A percentile compares a stretch with the other conserved stretches of the same genome.
Conservation (phyloP, 1,140 invertebrate species). For the Drosophila ambigua region DNA sequence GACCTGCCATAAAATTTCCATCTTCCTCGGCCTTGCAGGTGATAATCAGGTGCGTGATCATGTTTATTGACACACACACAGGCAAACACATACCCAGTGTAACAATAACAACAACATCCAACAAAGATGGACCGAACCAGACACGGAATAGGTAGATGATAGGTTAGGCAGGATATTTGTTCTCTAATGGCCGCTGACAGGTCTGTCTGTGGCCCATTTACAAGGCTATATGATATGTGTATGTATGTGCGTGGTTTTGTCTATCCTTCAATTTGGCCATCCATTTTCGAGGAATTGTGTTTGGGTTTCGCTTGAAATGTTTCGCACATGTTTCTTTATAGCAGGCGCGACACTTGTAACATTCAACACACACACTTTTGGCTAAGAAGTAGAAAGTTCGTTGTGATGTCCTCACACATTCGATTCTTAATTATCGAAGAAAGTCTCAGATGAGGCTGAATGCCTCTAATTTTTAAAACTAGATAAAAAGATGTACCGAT, state of each 20-base stretch:
- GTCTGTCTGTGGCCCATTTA: conserved; percentile 65
- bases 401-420: background rate
- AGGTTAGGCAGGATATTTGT: conserved; percentile 3
- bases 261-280: conserved; percentile 38
- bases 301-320: conserved; percentile 48
- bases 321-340: conserved; percentile 58
- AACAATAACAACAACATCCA: conserved; percentile 23
- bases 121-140: conserved; percentile 22
- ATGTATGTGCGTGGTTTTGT: conserved; percentile 21
- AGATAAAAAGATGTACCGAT: too few species aligned
- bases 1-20: conserved; percentile 32
- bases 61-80: conserved; percentile 63
- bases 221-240: conserved; percentile 13
- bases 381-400: background rate
- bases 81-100: background rate
- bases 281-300: conserved; percentile 55
- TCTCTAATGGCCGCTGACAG: conserved; percentile 71
- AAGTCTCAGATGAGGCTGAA: too few species aligned
- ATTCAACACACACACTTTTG: conserved; percentile 21
- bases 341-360: conserved; percentile 55
- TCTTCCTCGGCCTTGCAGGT: conserved; percentile 44
- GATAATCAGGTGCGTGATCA: conserved; percentile 78
- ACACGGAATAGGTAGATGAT: conserved; percentile 42
- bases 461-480: too few species aligned
- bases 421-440: too few species aligned